These are phyloP conservation scores for Pterobdella sp. DNA, from an alignment of 2,888 invertebrate genomes.

Conservation along the genomic window DNA sequence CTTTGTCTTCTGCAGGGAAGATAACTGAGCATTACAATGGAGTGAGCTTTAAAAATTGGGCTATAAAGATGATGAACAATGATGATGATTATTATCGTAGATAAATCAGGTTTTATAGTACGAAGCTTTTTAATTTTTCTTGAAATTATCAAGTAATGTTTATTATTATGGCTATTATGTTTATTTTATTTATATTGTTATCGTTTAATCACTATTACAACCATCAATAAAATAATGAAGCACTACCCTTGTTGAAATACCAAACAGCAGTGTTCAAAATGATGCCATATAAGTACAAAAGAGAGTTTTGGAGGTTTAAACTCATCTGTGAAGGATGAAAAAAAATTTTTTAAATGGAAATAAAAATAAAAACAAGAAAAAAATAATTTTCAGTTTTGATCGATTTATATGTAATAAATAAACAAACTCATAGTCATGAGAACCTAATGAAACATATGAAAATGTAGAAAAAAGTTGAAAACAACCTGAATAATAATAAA, in stretches of 20 bases:
- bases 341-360: not conserved
- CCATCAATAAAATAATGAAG: not conserved
- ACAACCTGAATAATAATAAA: not conserved
- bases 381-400: not conserved
- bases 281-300: conserved; percentile 46
- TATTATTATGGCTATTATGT: too few species aligned
- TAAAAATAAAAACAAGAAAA: not conserved
- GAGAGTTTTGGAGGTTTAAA: conserved; percentile 47
- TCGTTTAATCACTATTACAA: not conserved
- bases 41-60: too few species aligned
- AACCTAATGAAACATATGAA: conserved; percentile 40
- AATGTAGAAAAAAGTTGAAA: not conserved
- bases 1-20: too few species aligned
- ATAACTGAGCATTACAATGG: too few species aligned
- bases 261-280: conserved; percentile 41
- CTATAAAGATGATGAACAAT: too few species aligned
- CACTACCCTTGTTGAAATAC: conserved; percentile 9
- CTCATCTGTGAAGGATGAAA: conserved; percentile 41
- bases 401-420: too few species aligned
- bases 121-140: too few species aligned
- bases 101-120: too few species aligned
- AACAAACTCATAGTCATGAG: too few species aligned
- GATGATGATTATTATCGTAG: too few species aligned
- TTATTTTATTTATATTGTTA: not conserved
- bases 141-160: too few species aligned